Conservation (phyloP, 2,797 vertebrate genomes). For the Tokudaia muenninki region DNA sequence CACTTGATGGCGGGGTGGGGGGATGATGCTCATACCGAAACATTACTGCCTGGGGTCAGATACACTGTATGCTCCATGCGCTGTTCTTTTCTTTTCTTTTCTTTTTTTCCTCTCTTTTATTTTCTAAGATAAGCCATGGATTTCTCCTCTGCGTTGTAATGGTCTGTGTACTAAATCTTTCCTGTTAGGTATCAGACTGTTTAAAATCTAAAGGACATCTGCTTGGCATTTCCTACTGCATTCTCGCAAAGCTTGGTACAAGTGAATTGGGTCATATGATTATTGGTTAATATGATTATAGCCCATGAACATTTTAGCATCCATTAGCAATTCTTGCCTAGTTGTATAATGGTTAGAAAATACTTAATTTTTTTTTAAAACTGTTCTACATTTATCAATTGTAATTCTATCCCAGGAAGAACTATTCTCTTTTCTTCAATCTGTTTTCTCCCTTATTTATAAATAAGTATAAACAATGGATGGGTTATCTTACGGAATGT, state of each 20-base stretch:
- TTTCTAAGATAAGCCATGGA: background rate
- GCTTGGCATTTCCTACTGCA: background rate
- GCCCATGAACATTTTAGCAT: conserved; percentile 1
- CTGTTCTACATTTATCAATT: conserved; percentile 12
- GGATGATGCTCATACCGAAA: background rate
- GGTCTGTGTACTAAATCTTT: conserved; percentile 33
- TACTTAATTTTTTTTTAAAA: conserved; percentile 21
- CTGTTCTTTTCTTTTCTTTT: conserved; percentile 3
- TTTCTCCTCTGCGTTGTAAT: conserved; percentile 51
- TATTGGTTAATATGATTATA: conserved; percentile 39
- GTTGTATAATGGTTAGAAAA: conserved; percentile 26
- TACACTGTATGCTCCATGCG: background rate
- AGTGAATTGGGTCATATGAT: background rate
- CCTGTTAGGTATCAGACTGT: conserved; percentile 3
- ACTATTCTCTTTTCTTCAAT: background rate
- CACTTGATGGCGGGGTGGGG: conserved; percentile 14
- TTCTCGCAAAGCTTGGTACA: background rate
- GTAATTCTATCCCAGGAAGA: conserved; percentile 26
- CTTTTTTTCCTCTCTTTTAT: background rate
- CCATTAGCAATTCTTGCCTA: conserved; percentile 14
- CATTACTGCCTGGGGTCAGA: background rate
- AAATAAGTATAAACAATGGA: background rate
- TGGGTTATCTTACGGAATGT: background rate
- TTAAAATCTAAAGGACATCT: conserved; percentile 46
- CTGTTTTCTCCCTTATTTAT: conserved; percentile 46